phyloP scores from a whole-genome alignment of 1,140 invertebrate species.

The Schmidtea mediterranea region DNA sequence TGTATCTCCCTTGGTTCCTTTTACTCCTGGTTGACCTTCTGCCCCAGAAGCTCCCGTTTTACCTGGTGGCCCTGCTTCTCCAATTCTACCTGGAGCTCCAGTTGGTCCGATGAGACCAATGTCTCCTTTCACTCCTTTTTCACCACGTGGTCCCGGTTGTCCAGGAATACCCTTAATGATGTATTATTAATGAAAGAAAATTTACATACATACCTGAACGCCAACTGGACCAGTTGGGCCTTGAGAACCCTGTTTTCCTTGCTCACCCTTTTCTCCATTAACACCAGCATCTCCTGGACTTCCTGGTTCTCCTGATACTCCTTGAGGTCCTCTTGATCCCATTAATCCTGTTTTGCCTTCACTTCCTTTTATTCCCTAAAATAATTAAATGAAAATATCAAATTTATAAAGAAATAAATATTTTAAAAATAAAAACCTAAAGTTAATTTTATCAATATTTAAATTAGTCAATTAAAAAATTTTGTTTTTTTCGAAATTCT shows the following conservation, averaged over 20 bases:
- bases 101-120: neutral
- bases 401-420: too few relatives aligned
- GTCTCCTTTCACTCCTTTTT: neutral
- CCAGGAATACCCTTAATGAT: neutral
- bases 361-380: too few relatives aligned
- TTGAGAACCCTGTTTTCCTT: constrained; percentile 7
- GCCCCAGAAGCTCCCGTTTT: neutral
- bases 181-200: too few relatives aligned
- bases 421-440: too few relatives aligned
- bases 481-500: too few relatives aligned
- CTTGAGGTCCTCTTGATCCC: constrained; percentile 35
- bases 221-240: constrained; percentile 6
- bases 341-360: constrained; percentile 14
- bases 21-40: neutral
- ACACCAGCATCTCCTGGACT: constrained; percentile 17
- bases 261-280: constrained; percentile 8
- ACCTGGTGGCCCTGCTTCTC: neutral
- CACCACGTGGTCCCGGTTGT: neutral
- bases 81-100: neutral
- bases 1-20: constrained; percentile 7
- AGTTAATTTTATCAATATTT: too few relatives aligned
- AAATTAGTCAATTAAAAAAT: too few relatives aligned
- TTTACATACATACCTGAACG: too few relatives aligned
- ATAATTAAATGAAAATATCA: too few relatives aligned
- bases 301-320: constrained; percentile 41